phyloP scores from a whole-genome alignment of 2,113 vertebrate species.

The Cinclus cinclus region DNA sequence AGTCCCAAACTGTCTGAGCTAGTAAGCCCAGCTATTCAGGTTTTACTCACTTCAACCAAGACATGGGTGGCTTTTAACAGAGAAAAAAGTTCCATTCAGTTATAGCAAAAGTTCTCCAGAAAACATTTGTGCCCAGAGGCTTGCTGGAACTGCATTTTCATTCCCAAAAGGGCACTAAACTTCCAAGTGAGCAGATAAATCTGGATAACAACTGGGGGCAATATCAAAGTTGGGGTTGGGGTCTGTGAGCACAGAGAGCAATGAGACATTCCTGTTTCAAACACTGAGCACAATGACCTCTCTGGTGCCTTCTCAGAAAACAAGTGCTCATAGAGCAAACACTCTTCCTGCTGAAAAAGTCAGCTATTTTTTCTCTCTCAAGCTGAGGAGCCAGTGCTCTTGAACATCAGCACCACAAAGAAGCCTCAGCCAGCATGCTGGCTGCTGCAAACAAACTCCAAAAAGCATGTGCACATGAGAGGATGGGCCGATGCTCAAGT shows the following conservation, averaged over 20 bases:
- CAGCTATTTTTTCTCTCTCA: fast-evolving
- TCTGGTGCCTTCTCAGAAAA: not conserved
- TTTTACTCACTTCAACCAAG: not conserved
- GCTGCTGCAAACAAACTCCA: not conserved
- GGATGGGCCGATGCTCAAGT: not conserved
- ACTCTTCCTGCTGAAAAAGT: not conserved
- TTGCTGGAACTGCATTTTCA: not conserved
- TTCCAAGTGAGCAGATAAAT: not conserved
- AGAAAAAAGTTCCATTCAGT: not conserved
- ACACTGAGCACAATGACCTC: not conserved
- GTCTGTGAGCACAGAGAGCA: not conserved
- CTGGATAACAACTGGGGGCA: not conserved
- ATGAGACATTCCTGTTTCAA: not conserved
- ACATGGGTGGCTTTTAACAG: not conserved
- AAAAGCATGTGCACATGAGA: fast-evolving
- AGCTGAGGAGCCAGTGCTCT: not conserved
- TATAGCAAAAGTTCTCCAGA: not conserved
- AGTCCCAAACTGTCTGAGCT: not conserved
- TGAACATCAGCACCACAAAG: not conserved
- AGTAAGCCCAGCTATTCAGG: not conserved
- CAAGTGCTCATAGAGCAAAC: not conserved
- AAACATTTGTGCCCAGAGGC: not conserved
- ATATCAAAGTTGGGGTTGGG: not conserved
- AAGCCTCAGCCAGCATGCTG: fast-evolving
- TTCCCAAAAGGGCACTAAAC: not conserved